Evolutionary conservation across 2,888 invertebrate species (phyloP).

Genomic region (Tinea semifulvella): DNA sequence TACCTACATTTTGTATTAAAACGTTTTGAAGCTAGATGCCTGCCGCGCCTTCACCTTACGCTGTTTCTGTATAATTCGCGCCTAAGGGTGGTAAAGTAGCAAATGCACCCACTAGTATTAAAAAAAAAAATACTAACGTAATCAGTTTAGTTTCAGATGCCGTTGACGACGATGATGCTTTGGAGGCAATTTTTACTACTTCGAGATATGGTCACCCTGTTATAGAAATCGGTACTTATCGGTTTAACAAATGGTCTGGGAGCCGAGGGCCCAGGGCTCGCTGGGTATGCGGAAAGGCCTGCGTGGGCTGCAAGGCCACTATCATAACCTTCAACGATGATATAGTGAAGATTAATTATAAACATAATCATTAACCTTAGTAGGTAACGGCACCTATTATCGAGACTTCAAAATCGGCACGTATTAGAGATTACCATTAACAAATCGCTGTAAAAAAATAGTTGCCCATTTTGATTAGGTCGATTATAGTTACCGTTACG

Average conservation of each 20-base stretch:
- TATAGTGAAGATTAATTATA: conserved; percentile 23
- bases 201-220: conserved; percentile 29
- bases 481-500: too few relatives aligned
- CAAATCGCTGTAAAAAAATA: too few relatives aligned
- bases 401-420: too few relatives aligned
- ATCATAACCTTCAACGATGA: conserved; percentile 25
- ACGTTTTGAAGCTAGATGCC: too few relatives aligned
- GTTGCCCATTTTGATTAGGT: too few relatives aligned
- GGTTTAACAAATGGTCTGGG: conserved; percentile 26
- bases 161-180: conserved; percentile 2
- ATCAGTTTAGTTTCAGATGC: not conserved
- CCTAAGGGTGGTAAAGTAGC: too few relatives aligned
- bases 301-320: conserved; percentile 27
- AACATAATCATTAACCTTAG: conserved; percentile 27
- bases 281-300: conserved; percentile 23
- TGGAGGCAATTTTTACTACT: conserved; percentile 24
- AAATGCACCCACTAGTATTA: not conserved
- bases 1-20: too few relatives aligned
- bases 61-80: too few relatives aligned
- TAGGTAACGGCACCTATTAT: too few relatives aligned
- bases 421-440: too few relatives aligned
- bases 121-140: conserved; percentile 6
- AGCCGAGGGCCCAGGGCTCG: conserved; percentile 21
- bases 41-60: too few relatives aligned
- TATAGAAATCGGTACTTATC: conserved; percentile 27